Percentiles rank a stretch among this genome's conserved stretches.
Conservation (phyloP, 2,888 invertebrate species). For the Drosophila mettleri region DNA sequence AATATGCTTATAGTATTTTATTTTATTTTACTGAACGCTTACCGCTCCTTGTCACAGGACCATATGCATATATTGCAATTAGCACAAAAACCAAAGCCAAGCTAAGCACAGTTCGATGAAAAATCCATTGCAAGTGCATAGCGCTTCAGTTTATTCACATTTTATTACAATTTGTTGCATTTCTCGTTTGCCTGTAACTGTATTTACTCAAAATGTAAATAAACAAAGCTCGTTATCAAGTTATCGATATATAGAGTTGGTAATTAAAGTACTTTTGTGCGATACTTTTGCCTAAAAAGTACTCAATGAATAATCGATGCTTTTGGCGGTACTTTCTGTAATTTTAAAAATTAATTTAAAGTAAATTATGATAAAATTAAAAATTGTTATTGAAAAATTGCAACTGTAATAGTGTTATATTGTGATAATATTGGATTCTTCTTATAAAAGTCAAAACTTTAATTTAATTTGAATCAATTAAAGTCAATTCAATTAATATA, state of each 20-base stretch:
- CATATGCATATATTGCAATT: constrained; percentile 34
- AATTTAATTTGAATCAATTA: no score
- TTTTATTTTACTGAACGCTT: not conserved
- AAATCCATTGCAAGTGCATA: constrained; percentile 31
- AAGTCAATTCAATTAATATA: not conserved
- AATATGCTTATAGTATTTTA: not conserved
- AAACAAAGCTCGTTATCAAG: constrained; percentile 5
- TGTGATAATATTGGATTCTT: not conserved
- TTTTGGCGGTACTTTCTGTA: constrained; percentile 10
- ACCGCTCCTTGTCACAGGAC: constrained; percentile 20
- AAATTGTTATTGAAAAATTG: no score
- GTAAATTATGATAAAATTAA: not conserved
- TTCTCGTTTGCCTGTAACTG: not conserved
- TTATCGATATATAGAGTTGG: not conserved
- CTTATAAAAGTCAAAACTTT: no score
- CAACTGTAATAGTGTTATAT: no score
- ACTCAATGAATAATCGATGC: not conserved
- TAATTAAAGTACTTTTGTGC: constrained; percentile 8
- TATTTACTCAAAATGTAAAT: constrained; percentile 10
- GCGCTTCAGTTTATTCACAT: constrained; percentile 3
- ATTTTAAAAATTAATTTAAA: not conserved
- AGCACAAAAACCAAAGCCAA: constrained; percentile 24
- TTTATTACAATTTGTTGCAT: constrained; percentile 9
- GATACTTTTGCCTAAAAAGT: not conserved
- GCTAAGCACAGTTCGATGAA: constrained; percentile 9